A percentile compares a stretch with the other conserved stretches of the same genome.
These are phyloP conservation scores for Phortica magna DNA, from an alignment of 2,888 invertebrate species.

Conservation along the genomic window DNA sequence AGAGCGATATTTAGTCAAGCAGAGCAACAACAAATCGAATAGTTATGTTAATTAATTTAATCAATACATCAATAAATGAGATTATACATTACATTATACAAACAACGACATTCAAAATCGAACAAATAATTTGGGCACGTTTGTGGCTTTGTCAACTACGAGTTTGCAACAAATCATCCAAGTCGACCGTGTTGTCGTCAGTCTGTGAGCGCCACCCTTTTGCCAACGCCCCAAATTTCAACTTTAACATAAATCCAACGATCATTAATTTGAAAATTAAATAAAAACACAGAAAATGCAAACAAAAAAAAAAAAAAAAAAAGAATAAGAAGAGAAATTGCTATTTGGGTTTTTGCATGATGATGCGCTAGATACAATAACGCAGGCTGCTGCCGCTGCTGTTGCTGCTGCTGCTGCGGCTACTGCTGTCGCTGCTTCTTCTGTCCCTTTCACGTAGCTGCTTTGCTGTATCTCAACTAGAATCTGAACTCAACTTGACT, in stretches of 20 bases:
- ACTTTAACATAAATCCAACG: constrained; percentile 28
- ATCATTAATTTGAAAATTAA: constrained; percentile 29
- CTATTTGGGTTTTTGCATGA: constrained; percentile 17
- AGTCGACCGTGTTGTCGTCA: constrained; percentile 22
- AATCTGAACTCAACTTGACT: constrained; percentile 1
- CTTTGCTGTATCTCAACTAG: constrained; percentile 8
- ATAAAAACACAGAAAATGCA: not conserved
- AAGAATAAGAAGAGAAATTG: not conserved
- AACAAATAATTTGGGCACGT: constrained; percentile 37
- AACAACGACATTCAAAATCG: constrained; percentile 28
- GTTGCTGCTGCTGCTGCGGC: not conserved
- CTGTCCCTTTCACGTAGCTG: constrained; percentile 23
- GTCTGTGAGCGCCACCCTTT: constrained; percentile 28
- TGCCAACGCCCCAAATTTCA: constrained; percentile 35
- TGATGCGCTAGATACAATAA: constrained; percentile 44
- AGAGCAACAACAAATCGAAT: constrained; percentile 58
- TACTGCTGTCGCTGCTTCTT: not conserved
- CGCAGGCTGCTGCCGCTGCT: constrained; percentile 36
- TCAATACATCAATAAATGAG: constrained; percentile 57
- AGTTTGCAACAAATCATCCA: constrained; percentile 20
- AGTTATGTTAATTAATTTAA: constrained; percentile 60
- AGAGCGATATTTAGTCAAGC: constrained; percentile 46
- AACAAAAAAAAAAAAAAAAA: not conserved
- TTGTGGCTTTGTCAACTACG: constrained; percentile 35
- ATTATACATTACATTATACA: constrained; percentile 7